Percentiles rank a stretch among this genome's conserved stretches.
Evolutionary conservation across 2,113 vertebrate genomes (phyloP).

Genomic region (Boleophthalmus pectinirostris): DNA sequence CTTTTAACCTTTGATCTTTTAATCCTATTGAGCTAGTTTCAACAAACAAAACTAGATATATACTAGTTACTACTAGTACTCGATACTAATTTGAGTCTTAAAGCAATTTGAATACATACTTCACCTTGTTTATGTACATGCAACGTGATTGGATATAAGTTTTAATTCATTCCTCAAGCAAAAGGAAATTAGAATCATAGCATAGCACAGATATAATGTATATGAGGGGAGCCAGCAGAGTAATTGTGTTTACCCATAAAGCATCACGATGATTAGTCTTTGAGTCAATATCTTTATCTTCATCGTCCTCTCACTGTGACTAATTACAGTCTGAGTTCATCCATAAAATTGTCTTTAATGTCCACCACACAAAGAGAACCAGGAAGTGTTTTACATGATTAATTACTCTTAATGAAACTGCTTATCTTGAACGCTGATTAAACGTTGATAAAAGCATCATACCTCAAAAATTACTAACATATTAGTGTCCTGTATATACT

Average conservation of each 20-base stretch:
- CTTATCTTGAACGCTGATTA: not conserved
- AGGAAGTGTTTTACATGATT: not conserved
- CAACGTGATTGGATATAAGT: constrained; percentile 46
- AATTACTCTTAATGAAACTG: not conserved
- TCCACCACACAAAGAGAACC: not conserved
- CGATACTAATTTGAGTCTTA: too few species aligned
- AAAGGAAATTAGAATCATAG: constrained; percentile 43
- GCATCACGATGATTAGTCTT: constrained; percentile 58
- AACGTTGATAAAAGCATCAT: constrained; percentile 4
- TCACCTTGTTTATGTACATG: constrained; percentile 24
- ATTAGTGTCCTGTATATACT: not conserved
- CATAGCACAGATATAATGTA: constrained; percentile 3
- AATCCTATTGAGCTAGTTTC: not conserved
- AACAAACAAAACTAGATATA: not conserved
- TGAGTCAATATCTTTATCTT: constrained; percentile 48
- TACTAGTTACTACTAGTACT: too few species aligned
- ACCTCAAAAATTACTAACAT: too few species aligned
- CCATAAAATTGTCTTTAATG: constrained; percentile 8
- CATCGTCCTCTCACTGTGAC: constrained; percentile 17
- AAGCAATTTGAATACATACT: constrained; percentile 10
- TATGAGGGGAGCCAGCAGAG: constrained; percentile 19
- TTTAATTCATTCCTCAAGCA: constrained; percentile 54
- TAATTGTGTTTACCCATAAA: constrained; percentile 61
- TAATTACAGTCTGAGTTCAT: constrained; percentile 11
- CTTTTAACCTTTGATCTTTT: not conserved